phyloP scores from a whole-genome alignment of 2,888 invertebrate species.

The Lacanobia wlatinum region DNA sequence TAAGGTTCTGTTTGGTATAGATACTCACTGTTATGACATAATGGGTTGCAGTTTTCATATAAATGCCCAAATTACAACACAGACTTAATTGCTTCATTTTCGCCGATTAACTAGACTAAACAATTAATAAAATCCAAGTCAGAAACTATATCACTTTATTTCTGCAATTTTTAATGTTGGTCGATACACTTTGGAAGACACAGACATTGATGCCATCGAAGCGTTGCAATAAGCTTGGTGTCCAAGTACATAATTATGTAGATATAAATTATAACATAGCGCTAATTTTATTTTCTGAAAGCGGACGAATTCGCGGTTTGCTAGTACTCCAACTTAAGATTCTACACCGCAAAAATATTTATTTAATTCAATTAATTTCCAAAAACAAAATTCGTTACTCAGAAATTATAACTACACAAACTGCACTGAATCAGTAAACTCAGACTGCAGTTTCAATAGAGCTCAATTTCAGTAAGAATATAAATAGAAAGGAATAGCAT shows the following conservation, averaged over 20 bases:
- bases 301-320: too few relatives aligned
- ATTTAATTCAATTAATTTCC: not conserved
- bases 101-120: not conserved
- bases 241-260: not conserved
- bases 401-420: not conserved
- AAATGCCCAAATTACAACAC: constrained; percentile 8
- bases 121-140: not conserved
- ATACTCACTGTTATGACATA: not conserved
- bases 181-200: not conserved
- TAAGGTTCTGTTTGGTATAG: not conserved
- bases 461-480: constrained; percentile 27
- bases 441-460: not conserved
- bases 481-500: constrained; percentile 50
- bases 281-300: too few relatives aligned
- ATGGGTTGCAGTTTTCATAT: not conserved
- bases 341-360: not conserved
- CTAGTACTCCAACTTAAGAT: not conserved
- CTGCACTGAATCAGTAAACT: constrained; percentile 11
- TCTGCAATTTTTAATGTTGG: not conserved
- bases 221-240: not conserved
- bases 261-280: too few relatives aligned
- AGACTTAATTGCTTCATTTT: too few relatives aligned
- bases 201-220: not conserved
- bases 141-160: not conserved
- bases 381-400: not conserved